Evolutionary conservation across 2,797 vertebrate genomes (phyloP).

Genomic region (Tympanoctomys barrerae): DNA sequence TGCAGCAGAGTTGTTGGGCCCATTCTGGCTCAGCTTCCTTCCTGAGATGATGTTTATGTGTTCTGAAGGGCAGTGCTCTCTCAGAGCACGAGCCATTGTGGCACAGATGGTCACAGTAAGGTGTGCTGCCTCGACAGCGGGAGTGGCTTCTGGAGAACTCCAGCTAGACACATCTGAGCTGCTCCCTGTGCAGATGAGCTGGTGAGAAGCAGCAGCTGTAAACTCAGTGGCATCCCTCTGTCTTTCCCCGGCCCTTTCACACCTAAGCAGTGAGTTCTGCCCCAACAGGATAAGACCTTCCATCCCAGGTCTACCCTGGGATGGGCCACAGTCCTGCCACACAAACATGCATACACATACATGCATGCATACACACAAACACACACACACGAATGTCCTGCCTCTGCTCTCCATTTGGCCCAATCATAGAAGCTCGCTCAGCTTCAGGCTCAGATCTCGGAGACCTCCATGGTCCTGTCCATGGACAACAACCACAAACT

Average conservation of each 20-base stretch:
- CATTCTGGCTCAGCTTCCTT: conserved; percentile 54
- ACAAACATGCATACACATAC: background rate
- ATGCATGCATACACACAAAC: background rate
- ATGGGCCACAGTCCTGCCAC: background rate
- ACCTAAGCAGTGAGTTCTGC: background rate
- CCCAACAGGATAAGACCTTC: background rate
- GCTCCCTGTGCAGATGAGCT: background rate
- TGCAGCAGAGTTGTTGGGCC: background rate
- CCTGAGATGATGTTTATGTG: conserved; percentile 33
- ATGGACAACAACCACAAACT: conserved; percentile 94
- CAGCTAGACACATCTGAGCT: background rate
- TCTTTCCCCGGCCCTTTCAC: background rate
- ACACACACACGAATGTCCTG: background rate
- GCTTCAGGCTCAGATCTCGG: conserved; percentile 93
- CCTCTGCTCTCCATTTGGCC: background rate
- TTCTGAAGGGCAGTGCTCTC: conserved; percentile 12
- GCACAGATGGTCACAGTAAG: background rate
- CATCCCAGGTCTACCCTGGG: background rate
- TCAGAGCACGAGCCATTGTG: background rate
- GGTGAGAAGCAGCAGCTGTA: background rate
- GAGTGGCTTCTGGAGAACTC: background rate
- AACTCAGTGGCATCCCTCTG: background rate
- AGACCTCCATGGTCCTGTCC: conserved; percentile 93
- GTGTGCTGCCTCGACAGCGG: background rate
- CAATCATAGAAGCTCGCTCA: conserved; percentile 92